These are phyloP conservation scores for Spisula subtruncata DNA, from an alignment of 2,888 invertebrate species.

Conservation along the genomic window DNA sequence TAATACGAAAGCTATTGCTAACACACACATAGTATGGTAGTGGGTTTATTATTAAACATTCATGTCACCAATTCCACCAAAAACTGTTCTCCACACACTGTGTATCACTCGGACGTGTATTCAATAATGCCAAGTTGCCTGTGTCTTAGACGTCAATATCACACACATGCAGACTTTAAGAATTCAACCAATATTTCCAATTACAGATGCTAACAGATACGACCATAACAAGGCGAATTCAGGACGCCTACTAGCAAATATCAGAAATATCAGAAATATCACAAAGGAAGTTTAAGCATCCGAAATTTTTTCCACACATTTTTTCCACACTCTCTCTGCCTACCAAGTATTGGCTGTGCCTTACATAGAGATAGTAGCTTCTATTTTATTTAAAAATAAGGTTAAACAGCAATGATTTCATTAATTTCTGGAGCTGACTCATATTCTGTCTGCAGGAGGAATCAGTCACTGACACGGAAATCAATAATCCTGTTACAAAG, in stretches of 20 bases:
- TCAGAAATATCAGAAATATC: too few species aligned
- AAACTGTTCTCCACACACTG: not conserved
- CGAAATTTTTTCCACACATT: not conserved
- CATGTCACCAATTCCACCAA: slow-evolving; percentile 16
- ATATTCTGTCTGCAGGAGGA: slow-evolving; percentile 44
- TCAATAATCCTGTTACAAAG: slow-evolving; percentile 33
- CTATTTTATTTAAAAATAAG: slow-evolving; percentile 30
- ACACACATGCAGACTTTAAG: slow-evolving; percentile 14
- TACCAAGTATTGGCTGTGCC: not conserved
- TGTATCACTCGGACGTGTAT: not conserved
- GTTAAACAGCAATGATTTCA: slow-evolving; percentile 25
- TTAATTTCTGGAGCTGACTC: slow-evolving; percentile 44
- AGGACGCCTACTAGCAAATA: not conserved
- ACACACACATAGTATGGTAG: not conserved
- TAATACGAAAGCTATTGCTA: too few species aligned
- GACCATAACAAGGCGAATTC: not conserved
- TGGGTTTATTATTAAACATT: slow-evolving; percentile 4
- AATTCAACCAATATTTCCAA: slow-evolving; percentile 27
- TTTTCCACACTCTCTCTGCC: not conserved
- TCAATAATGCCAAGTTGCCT: slow-evolving; percentile 4
- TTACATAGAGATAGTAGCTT: not conserved
- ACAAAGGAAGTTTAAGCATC: slow-evolving; percentile 9
- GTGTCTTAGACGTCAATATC: not conserved
- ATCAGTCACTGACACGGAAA: slow-evolving; percentile 32
- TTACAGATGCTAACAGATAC: not conserved